Percentiles rank a stretch among this genome's conserved stretches.
These are phyloP conservation scores for Sylvia borin DNA, from an alignment of 2,797 vertebrate species.

Conservation along the genomic window DNA sequence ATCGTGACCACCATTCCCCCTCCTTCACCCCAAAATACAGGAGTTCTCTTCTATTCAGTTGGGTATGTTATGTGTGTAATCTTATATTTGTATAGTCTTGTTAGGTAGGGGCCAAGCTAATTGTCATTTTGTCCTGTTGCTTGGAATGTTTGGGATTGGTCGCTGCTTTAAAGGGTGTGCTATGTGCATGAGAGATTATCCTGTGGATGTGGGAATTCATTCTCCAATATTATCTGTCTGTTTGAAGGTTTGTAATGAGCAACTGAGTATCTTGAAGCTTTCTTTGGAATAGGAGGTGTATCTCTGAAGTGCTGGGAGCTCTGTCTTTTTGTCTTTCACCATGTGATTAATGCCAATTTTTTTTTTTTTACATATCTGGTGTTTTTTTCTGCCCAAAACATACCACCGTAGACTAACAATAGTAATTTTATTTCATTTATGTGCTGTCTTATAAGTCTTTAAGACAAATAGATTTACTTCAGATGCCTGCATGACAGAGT, in stretches of 20 bases:
- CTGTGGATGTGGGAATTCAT: background rate
- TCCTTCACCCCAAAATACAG: background rate
- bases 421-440: background rate
- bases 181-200: background rate
- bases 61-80: background rate
- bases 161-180: background rate
- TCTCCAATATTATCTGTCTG: background rate
- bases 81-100: background rate
- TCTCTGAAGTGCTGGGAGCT: background rate
- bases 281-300: background rate
- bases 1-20: background rate
- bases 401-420: background rate
- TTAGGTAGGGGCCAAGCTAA: background rate
- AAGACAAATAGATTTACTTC: background rate
- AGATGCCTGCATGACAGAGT: background rate
- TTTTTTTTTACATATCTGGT: background rate
- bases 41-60: background rate
- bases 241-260: background rate
- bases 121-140: background rate
- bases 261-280: background rate
- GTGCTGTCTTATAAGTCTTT: background rate
- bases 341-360: accelerated
- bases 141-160: background rate
- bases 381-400: background rate
- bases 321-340: background rate